phyloP scores from a whole-genome alignment of 2,888 invertebrate species.

The Linnaemya vulpina region DNA sequence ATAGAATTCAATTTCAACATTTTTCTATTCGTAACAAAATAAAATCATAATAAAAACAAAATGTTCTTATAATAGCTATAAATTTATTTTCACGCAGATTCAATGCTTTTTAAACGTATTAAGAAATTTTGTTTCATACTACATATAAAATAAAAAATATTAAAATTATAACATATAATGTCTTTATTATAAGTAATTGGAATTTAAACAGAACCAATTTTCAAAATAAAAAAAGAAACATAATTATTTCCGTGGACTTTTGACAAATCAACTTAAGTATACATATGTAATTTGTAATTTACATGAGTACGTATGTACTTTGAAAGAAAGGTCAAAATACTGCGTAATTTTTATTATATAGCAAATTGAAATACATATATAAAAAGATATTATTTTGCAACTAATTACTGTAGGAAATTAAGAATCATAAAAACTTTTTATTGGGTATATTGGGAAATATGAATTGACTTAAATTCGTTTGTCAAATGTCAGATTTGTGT shows the following conservation, averaged over 20 bases:
- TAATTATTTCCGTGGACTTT: conserved; percentile 31
- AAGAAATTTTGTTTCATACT: conserved; percentile 36
- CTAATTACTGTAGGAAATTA: no score
- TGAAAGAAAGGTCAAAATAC: no score
- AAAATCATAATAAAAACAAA: conserved; percentile 26
- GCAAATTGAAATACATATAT: no score
- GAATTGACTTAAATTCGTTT: no score
- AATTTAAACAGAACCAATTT: conserved; percentile 37
- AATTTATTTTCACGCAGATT: conserved; percentile 39
- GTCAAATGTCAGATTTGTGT: neutral
- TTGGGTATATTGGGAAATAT: no score
- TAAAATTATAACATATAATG: conserved; percentile 23
- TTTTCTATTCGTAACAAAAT: conserved; percentile 2
- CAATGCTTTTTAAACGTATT: neutral
- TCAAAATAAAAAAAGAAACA: conserved; percentile 19
- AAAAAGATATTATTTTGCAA: no score
- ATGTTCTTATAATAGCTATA: conserved; percentile 1
- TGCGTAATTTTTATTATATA: no score
- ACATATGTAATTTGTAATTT: no score
- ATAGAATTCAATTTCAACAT: neutral
- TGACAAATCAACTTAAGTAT: no score
- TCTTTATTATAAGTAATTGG: conserved; percentile 47
- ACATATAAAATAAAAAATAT: conserved; percentile 38
- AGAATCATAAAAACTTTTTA: no score
- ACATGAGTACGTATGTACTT: no score